Evolutionary conservation across 2,797 vertebrate species (phyloP), one percentile per base, ranked within the genome.

Genomic region (Petrocephalus schoutedeni): DNA sequence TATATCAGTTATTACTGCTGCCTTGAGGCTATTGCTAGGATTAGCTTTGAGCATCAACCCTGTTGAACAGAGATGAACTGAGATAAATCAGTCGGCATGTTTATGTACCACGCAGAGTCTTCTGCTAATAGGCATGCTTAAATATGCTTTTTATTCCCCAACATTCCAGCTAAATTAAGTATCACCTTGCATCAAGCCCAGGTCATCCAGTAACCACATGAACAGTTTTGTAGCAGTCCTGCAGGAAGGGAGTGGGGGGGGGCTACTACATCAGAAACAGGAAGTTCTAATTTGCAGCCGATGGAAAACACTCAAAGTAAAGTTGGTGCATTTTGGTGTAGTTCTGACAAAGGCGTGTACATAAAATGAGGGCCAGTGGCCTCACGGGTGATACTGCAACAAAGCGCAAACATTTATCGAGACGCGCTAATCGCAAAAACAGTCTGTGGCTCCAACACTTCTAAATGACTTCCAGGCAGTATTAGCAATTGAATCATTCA

Each of bases 401-500:
- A 28, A 64, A 28, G n/a, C 21, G 59, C 59, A 21, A 64, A 23
- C 74, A 49, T 49, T n/a, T 21, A 80, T n/a, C 36, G 6, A 8
- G 36, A 80, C 3, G 7, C 41, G 41, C 41, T 80, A 19, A 21
- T 84, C 51, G 28, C 80, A 19, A 64, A 21, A 7, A 59, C 10
- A 59, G 58, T 59, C 41, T 45, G 41, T 45, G 41, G 41, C 4
- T 45, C 58, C 9, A 89, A 90, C 90, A 91, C 92, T 92, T 94
- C 92, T 51, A 87, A 88, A 92, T 88, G 91, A 91, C 91, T 91
- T 90, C 90, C 92, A 91, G 91, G 87, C 92, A 89, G 91, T 92
- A 92, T 94, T 94, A 93, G 90, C 89, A 92, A 90, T 91, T 92
- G 92, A 89, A 94, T 94, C 92, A 93, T 93, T 93, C 92, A 93